Evolutionary conservation across 2,888 invertebrate species (phyloP).

Genomic region (Tachina grossa): DNA sequence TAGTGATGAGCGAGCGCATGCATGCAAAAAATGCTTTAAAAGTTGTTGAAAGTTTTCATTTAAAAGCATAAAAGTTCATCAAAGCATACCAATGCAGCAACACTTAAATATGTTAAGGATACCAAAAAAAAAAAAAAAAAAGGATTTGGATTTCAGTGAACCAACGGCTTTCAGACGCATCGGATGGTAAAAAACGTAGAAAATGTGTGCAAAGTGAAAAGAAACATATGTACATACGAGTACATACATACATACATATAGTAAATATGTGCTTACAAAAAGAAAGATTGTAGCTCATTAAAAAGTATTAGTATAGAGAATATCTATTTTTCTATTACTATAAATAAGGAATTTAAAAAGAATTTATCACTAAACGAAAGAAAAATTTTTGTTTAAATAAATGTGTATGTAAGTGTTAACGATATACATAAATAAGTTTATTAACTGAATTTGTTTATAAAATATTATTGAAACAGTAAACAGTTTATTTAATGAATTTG

Average conservation of each 20-base stretch:
- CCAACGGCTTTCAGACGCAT: slow-evolving; percentile 53
- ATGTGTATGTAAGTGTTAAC: slow-evolving; percentile 1
- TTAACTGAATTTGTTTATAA: too few species aligned
- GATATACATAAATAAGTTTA: background rate
- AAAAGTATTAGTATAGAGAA: slow-evolving; percentile 23
- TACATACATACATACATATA: too few species aligned
- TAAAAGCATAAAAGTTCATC: slow-evolving; percentile 7
- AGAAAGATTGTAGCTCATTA: background rate
- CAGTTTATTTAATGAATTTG: too few species aligned
- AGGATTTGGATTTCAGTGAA: slow-evolving; percentile 55
- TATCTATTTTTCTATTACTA: slow-evolving; percentile 5
- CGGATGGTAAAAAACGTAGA: slow-evolving; percentile 4
- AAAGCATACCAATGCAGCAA: slow-evolving; percentile 17
- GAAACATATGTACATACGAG: too few species aligned
- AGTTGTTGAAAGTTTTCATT: slow-evolving; percentile 18
- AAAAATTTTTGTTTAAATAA: background rate
- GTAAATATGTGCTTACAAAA: slow-evolving; percentile 28
- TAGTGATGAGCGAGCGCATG: background rate
- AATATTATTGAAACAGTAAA: too few species aligned
- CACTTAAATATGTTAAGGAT: slow-evolving; percentile 36
- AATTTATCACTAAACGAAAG: background rate
- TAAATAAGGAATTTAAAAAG: background rate
- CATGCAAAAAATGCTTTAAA: slow-evolving; percentile 11
- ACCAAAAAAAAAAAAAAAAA: slow-evolving; percentile 26
- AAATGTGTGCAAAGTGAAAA: slow-evolving; percentile 9